These are phyloP conservation scores for Ceriagrion tenellum DNA, from an alignment of 2,888 invertebrate genomes.

Conservation along the genomic window DNA sequence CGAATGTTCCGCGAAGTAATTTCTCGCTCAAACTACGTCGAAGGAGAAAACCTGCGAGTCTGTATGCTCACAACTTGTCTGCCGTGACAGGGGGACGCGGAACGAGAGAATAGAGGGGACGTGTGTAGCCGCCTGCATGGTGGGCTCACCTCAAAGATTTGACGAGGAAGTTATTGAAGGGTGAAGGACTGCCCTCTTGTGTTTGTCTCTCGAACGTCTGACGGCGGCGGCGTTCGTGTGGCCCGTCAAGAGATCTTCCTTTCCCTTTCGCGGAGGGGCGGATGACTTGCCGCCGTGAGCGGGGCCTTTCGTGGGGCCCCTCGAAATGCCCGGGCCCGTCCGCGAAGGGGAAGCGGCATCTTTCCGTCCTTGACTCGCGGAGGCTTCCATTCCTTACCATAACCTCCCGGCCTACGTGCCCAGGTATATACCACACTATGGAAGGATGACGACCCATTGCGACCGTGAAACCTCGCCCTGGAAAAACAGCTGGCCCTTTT, in stretches of 20 bases:
- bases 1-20: no score
- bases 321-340: neutral
- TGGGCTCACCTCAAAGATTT: neutral
- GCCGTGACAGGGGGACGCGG: no score
- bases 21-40: no score
- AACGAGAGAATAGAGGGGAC: no score
- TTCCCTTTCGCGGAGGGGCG: constrained; percentile 76
- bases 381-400: neutral
- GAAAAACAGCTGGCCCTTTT: neutral
- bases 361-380: neutral
- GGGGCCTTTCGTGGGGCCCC: neutral
- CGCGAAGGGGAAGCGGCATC: neutral
- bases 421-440: constrained; percentile 9
- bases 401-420: neutral
- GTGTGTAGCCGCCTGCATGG: no score
- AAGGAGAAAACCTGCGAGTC: no score
- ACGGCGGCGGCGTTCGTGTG: constrained; percentile 72
- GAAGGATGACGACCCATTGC: neutral
- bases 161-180: constrained; percentile 71
- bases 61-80: no score
- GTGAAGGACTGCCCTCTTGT: constrained; percentile 19
- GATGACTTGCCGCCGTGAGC: constrained; percentile 74
- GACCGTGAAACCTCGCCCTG: neutral
- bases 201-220: constrained; percentile 30
- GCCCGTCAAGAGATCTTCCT: constrained; percentile 75